These are phyloP conservation scores for Lasioglossum oenotherae DNA, from an alignment of 2,888 invertebrate genomes.

Conservation along the genomic window DNA sequence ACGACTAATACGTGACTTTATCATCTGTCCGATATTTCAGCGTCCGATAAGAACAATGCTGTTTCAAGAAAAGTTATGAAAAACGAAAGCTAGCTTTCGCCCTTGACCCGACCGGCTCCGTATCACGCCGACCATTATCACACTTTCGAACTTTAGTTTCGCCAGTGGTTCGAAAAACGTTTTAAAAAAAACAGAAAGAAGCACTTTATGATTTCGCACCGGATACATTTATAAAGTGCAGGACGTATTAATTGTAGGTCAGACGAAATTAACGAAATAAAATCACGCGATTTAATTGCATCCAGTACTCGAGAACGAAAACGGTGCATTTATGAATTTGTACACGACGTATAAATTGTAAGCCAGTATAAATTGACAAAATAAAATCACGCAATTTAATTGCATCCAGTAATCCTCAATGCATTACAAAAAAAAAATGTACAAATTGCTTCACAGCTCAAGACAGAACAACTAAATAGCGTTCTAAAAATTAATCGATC, in stretches of 20 bases:
- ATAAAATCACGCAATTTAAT: background rate
- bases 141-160: background rate
- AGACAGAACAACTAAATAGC: background rate
- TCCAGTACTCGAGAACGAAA: background rate
- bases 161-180: background rate
- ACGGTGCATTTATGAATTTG: background rate
- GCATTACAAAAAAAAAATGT: background rate
- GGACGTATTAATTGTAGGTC: background rate
- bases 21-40: slow-evolving; percentile 11
- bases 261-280: background rate
- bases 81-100: background rate
- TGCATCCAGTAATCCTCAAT: background rate
- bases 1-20: slow-evolving; percentile 16
- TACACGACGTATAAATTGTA: background rate
- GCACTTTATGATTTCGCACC: background rate
- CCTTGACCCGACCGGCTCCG: background rate
- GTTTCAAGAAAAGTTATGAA: background rate
- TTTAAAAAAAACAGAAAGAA: background rate
- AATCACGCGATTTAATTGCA: background rate
- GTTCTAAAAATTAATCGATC: background rate
- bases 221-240: background rate
- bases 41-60: slow-evolving; percentile 14
- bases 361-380: background rate
- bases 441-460: background rate
- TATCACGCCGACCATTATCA: background rate